Base-by-base conservation (phyloP, 2,797 vertebrate species). In the Sylvilagus floridanus region DNA sequence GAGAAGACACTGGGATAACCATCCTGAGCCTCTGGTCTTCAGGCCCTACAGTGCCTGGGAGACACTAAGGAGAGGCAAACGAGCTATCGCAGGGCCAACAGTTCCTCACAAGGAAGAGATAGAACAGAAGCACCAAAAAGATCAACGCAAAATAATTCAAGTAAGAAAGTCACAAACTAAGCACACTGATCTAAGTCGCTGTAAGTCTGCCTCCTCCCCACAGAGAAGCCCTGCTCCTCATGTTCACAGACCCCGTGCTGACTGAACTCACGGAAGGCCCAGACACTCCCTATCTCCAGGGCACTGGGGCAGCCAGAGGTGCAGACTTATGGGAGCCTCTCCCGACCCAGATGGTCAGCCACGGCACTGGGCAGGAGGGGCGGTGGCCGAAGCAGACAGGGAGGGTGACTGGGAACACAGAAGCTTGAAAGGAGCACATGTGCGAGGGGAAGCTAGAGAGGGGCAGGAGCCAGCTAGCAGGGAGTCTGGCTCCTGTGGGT, bases 371-470 rank as follows among this genome's bases (percentile, higher is more conserved):
- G 60, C 66, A 28, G 1, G 42, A 24, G 35, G 28, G 6, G 35
- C 3, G 47, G 37, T 12, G n/a, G 37, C 37, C 32, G 50, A 52
- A 17, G 47, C 52, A n/a, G n/a, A n/a, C 68, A 5, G 14, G 19
- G 11, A 7, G 8, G 37, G 63, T 50, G 14, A 19, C 30, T 1
- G 21, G 42, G 54, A 26, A 30, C 79, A 30, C 1, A 0, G 16
- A 7, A 57, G 22, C 69, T 32, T 57, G 26, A 52, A 71, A 82
- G 50, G 17, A 42, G 13, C 17, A 21, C 13, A 8, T 47, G 28
- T 22, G 8, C 13, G 4, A 16, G n/a, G 4, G 3, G 12, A 10
- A 3, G 1, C 12, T 19, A 17, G n/a, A n/a, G 3, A n/a, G 3
- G 4, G 52, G 32, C 63, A 71, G 57, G 32, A 50, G 16, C 54